A percentile compares a stretch with the other conserved stretches of the same genome.
Conservation (phyloP, 2,797 vertebrate genomes). For the Xyrichtys novacula region DNA sequence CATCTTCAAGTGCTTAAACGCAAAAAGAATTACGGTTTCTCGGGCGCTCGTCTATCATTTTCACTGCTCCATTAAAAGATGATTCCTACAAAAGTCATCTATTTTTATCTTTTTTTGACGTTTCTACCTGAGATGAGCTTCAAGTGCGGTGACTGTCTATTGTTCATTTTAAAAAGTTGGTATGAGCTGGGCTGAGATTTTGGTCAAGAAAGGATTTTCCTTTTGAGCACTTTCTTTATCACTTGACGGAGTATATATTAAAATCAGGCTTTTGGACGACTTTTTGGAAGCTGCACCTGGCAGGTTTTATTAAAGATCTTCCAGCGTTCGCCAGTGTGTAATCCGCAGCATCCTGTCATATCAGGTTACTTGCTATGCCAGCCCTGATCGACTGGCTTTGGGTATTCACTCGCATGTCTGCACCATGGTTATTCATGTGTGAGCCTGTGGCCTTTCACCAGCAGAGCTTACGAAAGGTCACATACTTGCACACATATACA, state of each 20-base stretch:
- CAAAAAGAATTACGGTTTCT: constrained; percentile 10
- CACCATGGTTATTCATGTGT: constrained; percentile 67
- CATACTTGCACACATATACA: constrained; percentile 23
- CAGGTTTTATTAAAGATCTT: constrained; percentile 22
- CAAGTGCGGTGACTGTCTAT: not conserved
- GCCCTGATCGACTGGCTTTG: constrained; percentile 52
- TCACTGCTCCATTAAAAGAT: constrained; percentile 14
- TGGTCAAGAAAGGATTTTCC: not conserved
- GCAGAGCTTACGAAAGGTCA: constrained; percentile 67
- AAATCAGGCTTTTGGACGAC: not conserved
- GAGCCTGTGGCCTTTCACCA: constrained; percentile 71
- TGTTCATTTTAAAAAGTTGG: not conserved
- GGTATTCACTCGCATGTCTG: constrained; percentile 65
- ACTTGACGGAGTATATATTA: not conserved
- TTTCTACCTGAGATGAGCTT: not conserved
- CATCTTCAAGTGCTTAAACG: constrained; percentile 13
- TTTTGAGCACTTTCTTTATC: not conserved
- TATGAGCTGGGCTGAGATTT: not conserved
- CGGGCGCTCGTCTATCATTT: constrained; percentile 7
- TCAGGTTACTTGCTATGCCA: constrained; percentile 57
- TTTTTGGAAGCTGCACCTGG: constrained; percentile 34
- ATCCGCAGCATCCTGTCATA: constrained; percentile 48
- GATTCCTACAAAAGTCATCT: constrained; percentile 10
- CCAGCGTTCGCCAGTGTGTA: constrained; percentile 9
- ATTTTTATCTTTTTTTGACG: constrained; percentile 24